Conservation (phyloP, 2,113 vertebrate genomes). For the Silurus glanis region DNA sequence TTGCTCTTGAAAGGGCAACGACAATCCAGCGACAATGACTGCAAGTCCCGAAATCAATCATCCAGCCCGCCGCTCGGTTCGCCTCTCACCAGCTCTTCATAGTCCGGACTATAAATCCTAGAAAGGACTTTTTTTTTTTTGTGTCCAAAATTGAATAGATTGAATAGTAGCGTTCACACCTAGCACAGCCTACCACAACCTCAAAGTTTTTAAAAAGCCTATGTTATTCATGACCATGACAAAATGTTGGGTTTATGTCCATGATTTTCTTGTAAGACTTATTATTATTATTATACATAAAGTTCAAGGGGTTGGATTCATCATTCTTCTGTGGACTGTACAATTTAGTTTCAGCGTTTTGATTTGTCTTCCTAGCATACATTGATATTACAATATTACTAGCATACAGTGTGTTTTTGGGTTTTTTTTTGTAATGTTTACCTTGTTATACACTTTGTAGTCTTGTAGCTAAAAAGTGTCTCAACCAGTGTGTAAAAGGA, state of each 20-base stretch:
- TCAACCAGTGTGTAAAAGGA: neutral
- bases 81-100: neutral
- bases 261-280: neutral
- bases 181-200: constrained; percentile 23
- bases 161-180: neutral
- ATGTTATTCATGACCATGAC: neutral
- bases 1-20: constrained; percentile 47
- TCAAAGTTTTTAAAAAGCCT: constrained; percentile 10
- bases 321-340: neutral
- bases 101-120: constrained; percentile 28
- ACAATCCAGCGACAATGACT: constrained; percentile 43
- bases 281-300: neutral
- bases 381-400: neutral
- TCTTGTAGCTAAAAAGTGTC: constrained; percentile 11
- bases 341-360: neutral
- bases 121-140: neutral
- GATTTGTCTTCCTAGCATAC: neutral
- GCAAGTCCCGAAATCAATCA: constrained; percentile 38
- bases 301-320: neutral
- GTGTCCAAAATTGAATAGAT: neutral
- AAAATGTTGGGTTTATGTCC: neutral
- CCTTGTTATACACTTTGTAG: neutral
- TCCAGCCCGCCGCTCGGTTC: neutral
- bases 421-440: neutral
- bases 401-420: constrained; percentile 3